A percentile compares a stretch with the other conserved stretches of the same genome.
phyloP scores from a whole-genome alignment of 1,140 invertebrate species.

The Micrasema minimum region DNA sequence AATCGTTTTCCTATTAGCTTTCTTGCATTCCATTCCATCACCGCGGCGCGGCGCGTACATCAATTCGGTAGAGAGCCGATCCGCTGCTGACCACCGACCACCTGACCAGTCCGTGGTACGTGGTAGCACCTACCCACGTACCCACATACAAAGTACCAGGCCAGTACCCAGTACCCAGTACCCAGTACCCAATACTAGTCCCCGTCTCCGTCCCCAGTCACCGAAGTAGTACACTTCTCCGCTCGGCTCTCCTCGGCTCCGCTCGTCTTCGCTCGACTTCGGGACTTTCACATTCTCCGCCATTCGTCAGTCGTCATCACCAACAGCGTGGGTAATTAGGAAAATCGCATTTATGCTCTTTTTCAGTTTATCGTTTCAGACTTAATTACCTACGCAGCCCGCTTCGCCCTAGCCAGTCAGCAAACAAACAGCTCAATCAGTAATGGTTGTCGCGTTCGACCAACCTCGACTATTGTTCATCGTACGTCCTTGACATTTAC shows the following conservation, averaged over 20 bases:
- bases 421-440: too few relatives aligned
- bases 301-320: conserved; percentile 1
- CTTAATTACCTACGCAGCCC: background rate
- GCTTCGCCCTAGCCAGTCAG: background rate
- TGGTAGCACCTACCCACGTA: too few relatives aligned
- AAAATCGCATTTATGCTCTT: background rate
- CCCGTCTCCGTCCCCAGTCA: too few relatives aligned
- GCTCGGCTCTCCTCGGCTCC: conserved; percentile 11
- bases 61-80: conserved; percentile 13
- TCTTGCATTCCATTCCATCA: conserved; percentile 12
- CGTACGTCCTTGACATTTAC: too few relatives aligned
- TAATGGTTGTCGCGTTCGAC: too few relatives aligned
- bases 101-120: background rate
- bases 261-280: conserved; percentile 2
- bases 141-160: too few relatives aligned
- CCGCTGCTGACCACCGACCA: background rate
- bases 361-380: background rate
- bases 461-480: too few relatives aligned
- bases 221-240: too few relatives aligned
- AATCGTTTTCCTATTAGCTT: conserved; percentile 17
- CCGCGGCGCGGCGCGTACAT: background rate
- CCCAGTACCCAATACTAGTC: too few relatives aligned
- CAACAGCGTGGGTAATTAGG: background rate
- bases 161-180: too few relatives aligned
- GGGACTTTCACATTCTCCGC: conserved; percentile 21